Evolutionary conservation across 2,888 invertebrate species (phyloP), one percentile per base, ranked within the genome.

Genomic region (Aspidiotus destructor): DNA sequence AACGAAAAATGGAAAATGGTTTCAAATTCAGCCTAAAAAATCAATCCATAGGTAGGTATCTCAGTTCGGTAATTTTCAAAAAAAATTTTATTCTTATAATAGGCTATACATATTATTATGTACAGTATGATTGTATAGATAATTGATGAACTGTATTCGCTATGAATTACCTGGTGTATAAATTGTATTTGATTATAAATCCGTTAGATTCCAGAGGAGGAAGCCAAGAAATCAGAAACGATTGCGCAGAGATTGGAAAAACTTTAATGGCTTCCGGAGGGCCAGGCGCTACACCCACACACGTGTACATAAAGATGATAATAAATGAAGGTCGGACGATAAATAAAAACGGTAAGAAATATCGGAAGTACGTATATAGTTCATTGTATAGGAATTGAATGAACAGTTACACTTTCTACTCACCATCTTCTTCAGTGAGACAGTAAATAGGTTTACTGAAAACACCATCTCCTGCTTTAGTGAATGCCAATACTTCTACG

Each of bases 261-360:
- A 87, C 88, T 78, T 90, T 91, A 72, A 91, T 86, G 74, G 87
- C 87, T 7, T 85, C 83, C 1, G 91, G 91, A 55, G 86, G 82
- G 70, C 86, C 88, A 10, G 91, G 90, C 60, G 87, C 90, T 88
- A 76, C 28, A 28, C 28, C 5, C 28, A 28, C 28, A 28, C 28
- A 28, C 28, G 28, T 28, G 5, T 5, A 28, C 5, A 28, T 5
- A 28, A 28, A 28, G 5, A 28, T 28, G n/a, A 28, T 28, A 28
- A 28, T 28, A 28, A 28, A 28, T 28, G 1, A 5, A 28, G 28
- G 1, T 28, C 28, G 28, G 28, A 28, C 1, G 28, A 28, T 28
- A 28, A n/a, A n/a, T n/a, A n/a, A n/a, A n/a, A n/a, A 28, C 28
- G 28, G 5, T 28, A 28, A 28, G 28, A 28, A 28, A 28, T 28